Percentiles rank a stretch among this genome's conserved stretches.
Evolutionary conservation across 2,888 invertebrate species (phyloP).

Genomic region (Trissonchulus latispiculum): DNA sequence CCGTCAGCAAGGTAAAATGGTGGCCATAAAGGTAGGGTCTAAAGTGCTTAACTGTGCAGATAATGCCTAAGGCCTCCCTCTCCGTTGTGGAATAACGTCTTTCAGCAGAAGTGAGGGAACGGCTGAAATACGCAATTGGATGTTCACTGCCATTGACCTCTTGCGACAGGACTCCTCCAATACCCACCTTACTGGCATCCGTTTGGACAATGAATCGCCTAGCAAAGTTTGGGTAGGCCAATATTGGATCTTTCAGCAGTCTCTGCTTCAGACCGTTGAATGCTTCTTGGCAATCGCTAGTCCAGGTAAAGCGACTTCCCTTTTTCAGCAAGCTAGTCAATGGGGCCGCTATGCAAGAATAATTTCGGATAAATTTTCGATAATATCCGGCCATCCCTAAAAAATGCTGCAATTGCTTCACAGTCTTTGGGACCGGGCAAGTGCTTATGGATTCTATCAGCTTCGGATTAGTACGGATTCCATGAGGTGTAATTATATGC

Average conservation of each 20-base stretch:
- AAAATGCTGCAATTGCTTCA: neutral
- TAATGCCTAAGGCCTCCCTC: no score
- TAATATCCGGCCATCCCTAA: constrained; percentile 6
- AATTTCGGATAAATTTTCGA: neutral
- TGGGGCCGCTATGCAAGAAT: neutral
- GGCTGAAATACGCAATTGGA: neutral
- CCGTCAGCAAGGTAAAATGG: no score
- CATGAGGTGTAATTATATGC: neutral
- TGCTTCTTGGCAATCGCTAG: neutral
- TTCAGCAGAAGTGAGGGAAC: neutral
- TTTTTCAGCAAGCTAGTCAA: constrained; percentile 1
- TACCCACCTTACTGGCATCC: constrained; percentile 1
- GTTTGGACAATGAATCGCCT: neutral
- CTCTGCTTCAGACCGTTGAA: neutral
- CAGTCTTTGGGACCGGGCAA: neutral
- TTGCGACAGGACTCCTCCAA: constrained; percentile 2
- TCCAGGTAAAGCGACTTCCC: neutral
- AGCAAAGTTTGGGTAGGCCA: neutral
- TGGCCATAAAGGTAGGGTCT: no score
- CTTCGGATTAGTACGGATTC: neutral
- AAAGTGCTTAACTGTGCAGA: no score
- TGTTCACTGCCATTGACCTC: neutral
- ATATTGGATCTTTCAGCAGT: neutral
- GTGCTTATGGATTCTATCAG: neutral
- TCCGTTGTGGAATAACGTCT: no score